phyloP scores from a whole-genome alignment of 1,140 invertebrate species.

The Lutraria rhynchaena region DNA sequence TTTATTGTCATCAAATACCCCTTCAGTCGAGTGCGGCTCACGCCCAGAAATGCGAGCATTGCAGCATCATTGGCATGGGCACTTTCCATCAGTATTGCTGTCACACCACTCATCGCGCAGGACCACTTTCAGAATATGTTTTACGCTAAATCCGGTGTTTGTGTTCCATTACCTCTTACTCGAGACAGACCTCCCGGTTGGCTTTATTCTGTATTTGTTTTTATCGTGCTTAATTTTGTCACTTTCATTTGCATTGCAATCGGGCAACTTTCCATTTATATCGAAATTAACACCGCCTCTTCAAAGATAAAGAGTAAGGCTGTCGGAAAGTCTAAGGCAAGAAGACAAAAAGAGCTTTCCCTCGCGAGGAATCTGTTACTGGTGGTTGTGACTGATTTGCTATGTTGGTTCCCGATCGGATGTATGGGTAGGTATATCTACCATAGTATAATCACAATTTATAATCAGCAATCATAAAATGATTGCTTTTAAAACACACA shows the following conservation, averaged over 20 bases:
- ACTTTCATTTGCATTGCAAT: conserved; percentile 64
- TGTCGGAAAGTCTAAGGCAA: background rate
- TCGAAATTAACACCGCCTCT: conserved; percentile 6
- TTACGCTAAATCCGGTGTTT: background rate
- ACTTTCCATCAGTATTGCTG: conserved; percentile 45
- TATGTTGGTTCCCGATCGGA: conserved; percentile 68
- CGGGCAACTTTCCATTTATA: conserved; percentile 63
- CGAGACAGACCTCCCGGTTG: no score
- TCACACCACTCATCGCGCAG: conserved; percentile 61
- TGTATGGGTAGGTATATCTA: conserved; percentile 57
- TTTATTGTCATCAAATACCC: conserved; percentile 62
- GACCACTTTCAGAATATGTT: conserved; percentile 58
- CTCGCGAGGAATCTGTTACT: conserved; percentile 56
- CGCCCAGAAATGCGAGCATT: conserved; percentile 17
- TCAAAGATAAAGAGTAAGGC: no score
- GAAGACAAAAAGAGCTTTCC: conserved; percentile 32
- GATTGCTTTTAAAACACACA: no score
- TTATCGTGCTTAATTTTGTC: conserved; percentile 65
- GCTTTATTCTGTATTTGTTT: conserved; percentile 61
- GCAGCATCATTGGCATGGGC: conserved; percentile 56
- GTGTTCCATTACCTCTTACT: conserved; percentile 31
- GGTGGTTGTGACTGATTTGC: conserved; percentile 54
- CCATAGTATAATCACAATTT: no score
- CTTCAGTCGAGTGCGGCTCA: conserved; percentile 60
- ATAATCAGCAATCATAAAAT: no score